Conservation (phyloP, 1,140 invertebrate genomes). For the Calephelis virginiensis region DNA sequence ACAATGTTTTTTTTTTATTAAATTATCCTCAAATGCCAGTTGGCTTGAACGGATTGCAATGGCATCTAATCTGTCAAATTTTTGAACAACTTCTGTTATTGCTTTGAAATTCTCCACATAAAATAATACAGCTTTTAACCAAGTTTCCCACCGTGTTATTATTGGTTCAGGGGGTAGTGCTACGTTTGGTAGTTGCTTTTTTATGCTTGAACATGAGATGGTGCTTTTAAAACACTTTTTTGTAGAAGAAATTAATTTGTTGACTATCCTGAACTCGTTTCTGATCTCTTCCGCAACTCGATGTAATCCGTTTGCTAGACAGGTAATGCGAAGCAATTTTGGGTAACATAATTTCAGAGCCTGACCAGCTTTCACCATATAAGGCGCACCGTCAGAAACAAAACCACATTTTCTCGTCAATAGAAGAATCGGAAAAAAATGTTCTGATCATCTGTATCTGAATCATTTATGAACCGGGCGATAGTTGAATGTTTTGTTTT, state of each 20-base stretch:
- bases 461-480: conserved; percentile 27
- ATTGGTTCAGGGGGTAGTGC: neutral
- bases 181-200: neutral
- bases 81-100: neutral
- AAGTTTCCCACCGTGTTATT: neutral
- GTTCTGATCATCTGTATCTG: too few relatives aligned
- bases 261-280: conserved; percentile 38
- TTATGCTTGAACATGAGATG: neutral
- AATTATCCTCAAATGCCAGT: neutral
- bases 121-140: conserved; percentile 1
- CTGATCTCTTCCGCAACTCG: conserved; percentile 52
- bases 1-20: neutral
- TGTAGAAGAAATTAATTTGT: conserved; percentile 39
- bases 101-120: neutral
- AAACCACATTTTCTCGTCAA: too few relatives aligned
- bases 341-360: conserved; percentile 21
- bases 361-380: conserved; percentile 43
- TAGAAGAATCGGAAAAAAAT: neutral
- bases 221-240: conserved; percentile 32
- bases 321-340: conserved; percentile 43
- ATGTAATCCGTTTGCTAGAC: conserved; percentile 55
- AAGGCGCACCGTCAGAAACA: too few relatives aligned
- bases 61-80: neutral
- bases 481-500: conserved; percentile 33
- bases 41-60: neutral